These are phyloP conservation scores for Pomacea canaliculata DNA, from an alignment of 2,888 invertebrate species.

Conservation along the genomic window DNA sequence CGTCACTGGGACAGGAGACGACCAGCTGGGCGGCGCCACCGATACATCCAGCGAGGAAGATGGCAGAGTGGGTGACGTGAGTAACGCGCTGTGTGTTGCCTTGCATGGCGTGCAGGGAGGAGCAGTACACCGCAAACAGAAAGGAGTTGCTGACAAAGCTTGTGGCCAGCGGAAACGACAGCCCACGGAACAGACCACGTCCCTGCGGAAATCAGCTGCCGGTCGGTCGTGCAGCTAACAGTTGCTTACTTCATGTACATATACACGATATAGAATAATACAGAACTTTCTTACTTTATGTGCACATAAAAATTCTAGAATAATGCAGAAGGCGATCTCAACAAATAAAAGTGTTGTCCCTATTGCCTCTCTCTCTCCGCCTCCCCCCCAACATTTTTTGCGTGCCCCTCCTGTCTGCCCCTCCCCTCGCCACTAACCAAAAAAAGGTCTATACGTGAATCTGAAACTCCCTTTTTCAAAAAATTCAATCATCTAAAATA, in stretches of 20 bases:
- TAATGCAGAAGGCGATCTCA: no score
- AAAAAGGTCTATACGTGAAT: no score
- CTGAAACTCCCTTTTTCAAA: no score
- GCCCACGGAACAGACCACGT: slow-evolving; percentile 84
- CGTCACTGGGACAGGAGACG: slow-evolving; percentile 89
- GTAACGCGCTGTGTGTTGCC: background rate
- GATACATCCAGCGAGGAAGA: slow-evolving; percentile 79
- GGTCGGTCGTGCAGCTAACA: no score
- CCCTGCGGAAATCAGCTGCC: slow-evolving; percentile 64
- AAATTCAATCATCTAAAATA: no score
- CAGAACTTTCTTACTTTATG: background rate
- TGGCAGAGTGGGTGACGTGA: slow-evolving; percentile 28
- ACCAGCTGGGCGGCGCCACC: slow-evolving; percentile 89
- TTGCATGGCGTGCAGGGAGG: slow-evolving; percentile 64
- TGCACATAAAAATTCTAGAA: background rate
- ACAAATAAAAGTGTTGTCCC: no score
- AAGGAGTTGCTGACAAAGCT: slow-evolving; percentile 92
- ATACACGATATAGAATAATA: background rate
- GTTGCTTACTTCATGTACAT: background rate
- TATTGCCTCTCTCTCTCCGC: no score
- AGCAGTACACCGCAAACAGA: slow-evolving; percentile 93
- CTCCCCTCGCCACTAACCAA: no score
- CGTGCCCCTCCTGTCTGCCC: no score
- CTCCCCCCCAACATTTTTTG: no score
- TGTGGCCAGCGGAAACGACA: slow-evolving; percentile 90